phyloP scores from a whole-genome alignment of 2,113 vertebrate species.

The Chaetura pelagica region DNA sequence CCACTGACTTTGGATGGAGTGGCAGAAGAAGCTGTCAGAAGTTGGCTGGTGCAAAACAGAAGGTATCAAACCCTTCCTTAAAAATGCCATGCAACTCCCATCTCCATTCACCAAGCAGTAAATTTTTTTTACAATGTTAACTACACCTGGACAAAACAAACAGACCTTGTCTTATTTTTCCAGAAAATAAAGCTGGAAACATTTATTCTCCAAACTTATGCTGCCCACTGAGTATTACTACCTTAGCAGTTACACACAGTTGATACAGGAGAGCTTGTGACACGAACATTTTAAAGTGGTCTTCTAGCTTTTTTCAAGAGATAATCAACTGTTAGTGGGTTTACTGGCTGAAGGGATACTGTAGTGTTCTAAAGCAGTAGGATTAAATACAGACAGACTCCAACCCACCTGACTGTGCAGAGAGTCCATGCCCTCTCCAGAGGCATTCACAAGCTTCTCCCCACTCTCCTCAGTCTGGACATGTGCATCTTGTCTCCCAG shows the following conservation, averaged over 20 bases:
- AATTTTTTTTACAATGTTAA: background rate
- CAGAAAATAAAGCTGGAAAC: background rate
- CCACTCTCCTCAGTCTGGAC: slow-evolving; percentile 67
- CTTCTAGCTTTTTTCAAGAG: background rate
- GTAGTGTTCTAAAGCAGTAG: background rate
- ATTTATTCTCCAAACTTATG: background rate
- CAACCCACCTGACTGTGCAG: slow-evolving; percentile 79
- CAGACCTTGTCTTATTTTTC: background rate
- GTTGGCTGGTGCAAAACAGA: background rate
- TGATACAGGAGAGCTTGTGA: background rate
- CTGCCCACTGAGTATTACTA: background rate
- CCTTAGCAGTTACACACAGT: background rate
- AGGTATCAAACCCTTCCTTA: background rate
- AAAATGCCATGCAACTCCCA: background rate
- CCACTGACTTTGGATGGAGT: background rate
- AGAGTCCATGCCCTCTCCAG: slow-evolving; percentile 70
- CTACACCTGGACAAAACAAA: background rate
- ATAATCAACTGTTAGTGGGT: background rate
- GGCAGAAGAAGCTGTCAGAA: background rate
- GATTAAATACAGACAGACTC: background rate
- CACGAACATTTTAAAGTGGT: background rate
- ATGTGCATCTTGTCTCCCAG: slow-evolving; percentile 55
- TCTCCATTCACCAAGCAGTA: background rate
- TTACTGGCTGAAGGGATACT: background rate
- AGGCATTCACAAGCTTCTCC: slow-evolving; percentile 44